These are phyloP conservation scores for Drepanosiphum platanoidis DNA, from an alignment of 2,888 invertebrate genomes.

Conservation along the genomic window DNA sequence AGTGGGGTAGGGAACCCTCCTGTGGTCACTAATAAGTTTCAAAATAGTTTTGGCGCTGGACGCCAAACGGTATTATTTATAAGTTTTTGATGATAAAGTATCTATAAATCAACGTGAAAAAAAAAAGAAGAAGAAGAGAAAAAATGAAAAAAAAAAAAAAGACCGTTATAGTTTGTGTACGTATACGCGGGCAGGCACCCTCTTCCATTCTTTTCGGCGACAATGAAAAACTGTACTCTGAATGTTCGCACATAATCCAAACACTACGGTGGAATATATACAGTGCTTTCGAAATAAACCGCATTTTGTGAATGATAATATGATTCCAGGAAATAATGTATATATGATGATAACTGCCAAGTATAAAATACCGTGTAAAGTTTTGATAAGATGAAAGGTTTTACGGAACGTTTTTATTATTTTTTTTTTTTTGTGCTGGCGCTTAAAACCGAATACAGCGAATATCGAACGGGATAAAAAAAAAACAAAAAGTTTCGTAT, in stretches of 20 bases:
- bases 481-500: not conserved
- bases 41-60: not conserved
- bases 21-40: not conserved
- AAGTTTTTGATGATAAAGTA: not conserved
- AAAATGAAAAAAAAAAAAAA: too few species aligned
- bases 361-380: not conserved
- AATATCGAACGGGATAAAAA: not conserved
- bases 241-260: not conserved
- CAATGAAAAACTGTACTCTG: not conserved
- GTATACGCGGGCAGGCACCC: too few species aligned
- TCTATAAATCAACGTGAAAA: slow-evolving; percentile 1
- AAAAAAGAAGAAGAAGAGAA: too few species aligned
- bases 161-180: not conserved
- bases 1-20: not conserved
- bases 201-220: not conserved
- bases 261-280: not conserved
- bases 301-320: not conserved
- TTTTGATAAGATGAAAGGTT: slow-evolving; percentile 42
- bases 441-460: not conserved
- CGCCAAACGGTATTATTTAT: not conserved
- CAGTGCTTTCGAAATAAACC: not conserved
- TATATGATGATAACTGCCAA: slow-evolving; percentile 9
- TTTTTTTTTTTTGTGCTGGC: not conserved
- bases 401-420: not conserved
- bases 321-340: slow-evolving; percentile 14